Conservation (phyloP, 2,888 invertebrate genomes). For the Sipunculus nudus region DNA sequence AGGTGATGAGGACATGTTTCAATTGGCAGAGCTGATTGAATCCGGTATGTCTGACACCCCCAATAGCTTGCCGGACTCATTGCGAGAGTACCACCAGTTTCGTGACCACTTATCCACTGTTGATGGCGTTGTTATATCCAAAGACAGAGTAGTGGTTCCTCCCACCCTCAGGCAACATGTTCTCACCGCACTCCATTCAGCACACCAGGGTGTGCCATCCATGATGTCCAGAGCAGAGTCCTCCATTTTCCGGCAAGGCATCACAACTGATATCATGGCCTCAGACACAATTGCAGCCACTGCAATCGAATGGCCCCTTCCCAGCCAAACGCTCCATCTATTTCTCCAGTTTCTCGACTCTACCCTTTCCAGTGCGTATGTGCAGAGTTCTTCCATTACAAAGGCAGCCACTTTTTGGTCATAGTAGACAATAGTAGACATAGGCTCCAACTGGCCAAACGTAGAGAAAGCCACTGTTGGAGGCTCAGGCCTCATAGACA, state of each 20-base stretch:
- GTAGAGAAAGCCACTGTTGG: conserved; percentile 28
- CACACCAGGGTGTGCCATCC: conserved; percentile 43
- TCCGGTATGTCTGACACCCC: conserved; percentile 11
- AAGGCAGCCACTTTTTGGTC: conserved; percentile 37
- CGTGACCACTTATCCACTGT: conserved; percentile 13
- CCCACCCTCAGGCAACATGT: conserved; percentile 32
- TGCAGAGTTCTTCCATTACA: conserved; percentile 29
- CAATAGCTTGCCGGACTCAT: background rate
- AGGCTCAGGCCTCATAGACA: conserved; percentile 28
- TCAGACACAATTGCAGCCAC: conserved; percentile 27
- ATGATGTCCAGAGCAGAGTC: conserved; percentile 43
- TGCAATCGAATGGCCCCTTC: conserved; percentile 42
- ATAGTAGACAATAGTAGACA: conserved; percentile 44
- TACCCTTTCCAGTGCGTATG: conserved; percentile 36
- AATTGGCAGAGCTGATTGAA: conserved; percentile 22
- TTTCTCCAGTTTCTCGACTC: conserved; percentile 22
- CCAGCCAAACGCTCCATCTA: conserved; percentile 41
- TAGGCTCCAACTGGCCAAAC: conserved; percentile 44
- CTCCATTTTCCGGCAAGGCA: conserved; percentile 46
- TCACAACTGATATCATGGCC: conserved; percentile 33
- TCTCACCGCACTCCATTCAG: conserved; percentile 39
- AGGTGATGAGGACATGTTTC: conserved; percentile 31
- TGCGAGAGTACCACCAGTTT: conserved; percentile 20
- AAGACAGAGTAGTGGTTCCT: conserved; percentile 42
- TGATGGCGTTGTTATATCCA: conserved; percentile 35